Base-by-base conservation (phyloP, 2,797 vertebrate genomes). In the Neopelma chrysocephalum region DNA sequence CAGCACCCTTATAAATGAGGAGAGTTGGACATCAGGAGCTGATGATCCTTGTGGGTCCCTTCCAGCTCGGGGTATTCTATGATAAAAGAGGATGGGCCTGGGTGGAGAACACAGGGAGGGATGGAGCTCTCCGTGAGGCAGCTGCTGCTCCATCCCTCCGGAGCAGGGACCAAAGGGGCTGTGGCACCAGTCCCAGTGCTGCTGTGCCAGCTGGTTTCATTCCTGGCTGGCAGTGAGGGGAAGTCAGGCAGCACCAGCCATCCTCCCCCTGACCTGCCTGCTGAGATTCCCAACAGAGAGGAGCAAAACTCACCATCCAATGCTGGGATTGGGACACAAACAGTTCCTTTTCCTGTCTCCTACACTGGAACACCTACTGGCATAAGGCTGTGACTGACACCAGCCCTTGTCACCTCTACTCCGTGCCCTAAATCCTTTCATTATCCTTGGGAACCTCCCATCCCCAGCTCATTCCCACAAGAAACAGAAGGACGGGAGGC, bases 111-210 rank as follows among this genome's bases (percentile, higher is more conserved):
- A 65, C 0, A 2, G 32, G 32, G 50, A 42, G 2, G 43, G 64
- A 71, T 3, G n/a, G 48, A 89, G 29, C 31, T 15, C 47, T 45
- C 60, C 1, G 0, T 8, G 31, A 19, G 50, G 56, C 77, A 85
- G 42, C 42, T 29, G 73, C 4, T 25, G 48, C 66, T 66, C n/a
- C 27, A 9, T 47, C 54, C 45, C 29, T 36, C 54, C 0, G 1
- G 60, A 54, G 43, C 84, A 68, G 21, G 31, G n/a, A 58, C 25
- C 0, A 1, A 64, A 47, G 68, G 69, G 43, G 18, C 60, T 32
- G 51, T 2, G 23, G 51, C 66, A 50, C 6, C 0, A 0, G 26
- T 32, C 50, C 62, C 80, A 51, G 53, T 1, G 7, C 64, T 68
- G 58, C 69, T 65, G 68, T 47, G 31, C 31, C 82, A 90, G 69